phyloP scores from a whole-genome alignment of 2,113 vertebrate species.

The Coryphaenoides rupestris region DNA sequence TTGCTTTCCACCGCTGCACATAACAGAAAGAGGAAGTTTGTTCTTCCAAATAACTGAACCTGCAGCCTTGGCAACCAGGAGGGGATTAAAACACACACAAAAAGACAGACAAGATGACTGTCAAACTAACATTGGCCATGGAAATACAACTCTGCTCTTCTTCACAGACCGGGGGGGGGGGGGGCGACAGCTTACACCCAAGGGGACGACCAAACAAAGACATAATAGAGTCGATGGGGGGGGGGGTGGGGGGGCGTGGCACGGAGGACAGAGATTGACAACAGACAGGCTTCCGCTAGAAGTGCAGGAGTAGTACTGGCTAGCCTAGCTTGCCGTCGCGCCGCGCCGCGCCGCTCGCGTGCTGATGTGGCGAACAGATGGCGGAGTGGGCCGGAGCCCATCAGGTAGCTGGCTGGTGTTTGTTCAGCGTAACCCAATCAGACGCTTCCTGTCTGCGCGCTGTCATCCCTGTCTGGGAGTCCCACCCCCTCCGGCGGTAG shows the following conservation, averaged over 20 bases:
- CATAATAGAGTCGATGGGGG: neutral
- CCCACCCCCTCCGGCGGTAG: constrained; percentile 49
- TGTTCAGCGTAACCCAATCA: constrained; percentile 73
- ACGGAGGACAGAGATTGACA: constrained; percentile 10
- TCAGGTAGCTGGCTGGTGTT: constrained; percentile 72
- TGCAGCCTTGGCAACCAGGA: no score
- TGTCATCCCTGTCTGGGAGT: constrained; percentile 66
- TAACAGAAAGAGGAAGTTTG: no score
- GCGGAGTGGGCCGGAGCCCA: constrained; percentile 52
- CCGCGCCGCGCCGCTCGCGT: constrained; percentile 3
- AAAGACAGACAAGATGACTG: no score
- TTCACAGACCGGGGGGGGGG: no score
- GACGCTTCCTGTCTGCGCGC: constrained; percentile 70
- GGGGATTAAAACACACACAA: no score
- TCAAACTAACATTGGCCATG: no score
- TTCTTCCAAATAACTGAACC: no score
- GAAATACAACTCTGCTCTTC: no score
- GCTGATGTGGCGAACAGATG: constrained; percentile 66
- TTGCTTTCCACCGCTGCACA: no score
- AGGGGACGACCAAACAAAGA: no score
- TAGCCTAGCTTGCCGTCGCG: constrained; percentile 28
- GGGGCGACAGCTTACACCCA: no score
- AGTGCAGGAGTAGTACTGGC: constrained; percentile 19
- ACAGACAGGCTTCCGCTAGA: neutral
- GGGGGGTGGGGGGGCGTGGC: constrained; percentile 19